Conservation (phyloP, 1,140 invertebrate genomes). For the Marisa cornuarietis region DNA sequence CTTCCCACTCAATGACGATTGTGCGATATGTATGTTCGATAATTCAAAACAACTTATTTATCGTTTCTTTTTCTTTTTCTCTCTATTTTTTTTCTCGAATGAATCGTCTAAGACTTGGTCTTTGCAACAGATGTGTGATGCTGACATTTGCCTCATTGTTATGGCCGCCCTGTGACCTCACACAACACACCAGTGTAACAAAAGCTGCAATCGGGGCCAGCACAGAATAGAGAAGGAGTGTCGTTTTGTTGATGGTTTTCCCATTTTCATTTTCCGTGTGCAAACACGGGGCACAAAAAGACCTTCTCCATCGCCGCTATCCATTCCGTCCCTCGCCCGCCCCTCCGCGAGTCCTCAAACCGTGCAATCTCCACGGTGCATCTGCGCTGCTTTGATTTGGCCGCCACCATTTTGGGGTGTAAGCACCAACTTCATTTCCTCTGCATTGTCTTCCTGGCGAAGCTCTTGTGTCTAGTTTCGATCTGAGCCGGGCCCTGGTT, state of each 20-base stretch:
- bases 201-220: conserved; percentile 10
- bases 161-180: not conserved
- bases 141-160: too few relatives aligned
- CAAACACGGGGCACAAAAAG: conserved; percentile 13
- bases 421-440: conserved; percentile 17
- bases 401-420: conserved; percentile 10
- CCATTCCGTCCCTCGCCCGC: not conserved
- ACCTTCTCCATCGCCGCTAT: not conserved
- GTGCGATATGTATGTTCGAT: too few relatives aligned
- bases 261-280: conserved; percentile 17
- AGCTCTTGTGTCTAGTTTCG: conserved; percentile 13
- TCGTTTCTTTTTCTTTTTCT: too few relatives aligned
- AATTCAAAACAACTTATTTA: too few relatives aligned
- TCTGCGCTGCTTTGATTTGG: conserved; percentile 5
- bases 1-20: too few relatives aligned
- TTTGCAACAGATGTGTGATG: too few relatives aligned
- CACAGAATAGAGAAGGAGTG: conserved; percentile 12
- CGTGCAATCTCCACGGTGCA: conserved; percentile 13
- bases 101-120: too few relatives aligned
- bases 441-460: conserved; percentile 9
- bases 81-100: too few relatives aligned
- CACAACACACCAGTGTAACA: conserved; percentile 12
- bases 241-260: conserved; percentile 9
- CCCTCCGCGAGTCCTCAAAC: conserved; percentile 7
- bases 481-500: not conserved